These are phyloP conservation scores for Galbula dea DNA, from an alignment of 2,113 vertebrate species.

Conservation along the genomic window DNA sequence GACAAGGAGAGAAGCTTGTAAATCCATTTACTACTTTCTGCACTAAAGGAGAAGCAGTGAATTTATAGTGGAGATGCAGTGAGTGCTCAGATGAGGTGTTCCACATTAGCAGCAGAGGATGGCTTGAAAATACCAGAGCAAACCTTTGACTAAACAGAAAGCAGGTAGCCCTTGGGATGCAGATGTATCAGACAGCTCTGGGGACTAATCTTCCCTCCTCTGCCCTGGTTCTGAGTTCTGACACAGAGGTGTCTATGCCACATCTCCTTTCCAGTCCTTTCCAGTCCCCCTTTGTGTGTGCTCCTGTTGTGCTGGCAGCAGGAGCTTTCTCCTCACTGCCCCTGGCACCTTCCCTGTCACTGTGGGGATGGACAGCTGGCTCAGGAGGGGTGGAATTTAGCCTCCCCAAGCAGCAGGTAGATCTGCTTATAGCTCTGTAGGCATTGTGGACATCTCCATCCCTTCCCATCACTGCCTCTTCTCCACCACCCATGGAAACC, in stretches of 20 bases:
- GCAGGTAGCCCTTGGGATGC: neutral
- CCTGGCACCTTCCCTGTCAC: neutral
- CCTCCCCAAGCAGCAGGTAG: neutral
- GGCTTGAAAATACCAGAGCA: neutral
- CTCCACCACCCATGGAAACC: accelerated
- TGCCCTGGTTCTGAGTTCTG: neutral
- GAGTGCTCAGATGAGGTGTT: neutral
- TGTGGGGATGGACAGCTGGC: accelerated
- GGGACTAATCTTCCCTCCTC: neutral
- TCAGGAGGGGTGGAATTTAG: accelerated
- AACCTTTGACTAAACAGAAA: neutral
- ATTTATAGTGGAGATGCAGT: neutral
- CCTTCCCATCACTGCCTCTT: neutral
- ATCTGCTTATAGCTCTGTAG: neutral
- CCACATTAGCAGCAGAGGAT: neutral
- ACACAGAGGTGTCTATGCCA: neutral
- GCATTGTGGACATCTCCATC: accelerated
- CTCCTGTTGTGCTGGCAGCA: neutral
- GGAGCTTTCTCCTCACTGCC: accelerated
- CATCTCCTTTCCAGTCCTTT: accelerated
- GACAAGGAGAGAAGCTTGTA: neutral
- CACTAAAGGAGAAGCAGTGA: neutral
- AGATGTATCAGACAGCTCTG: accelerated
- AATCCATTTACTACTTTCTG: neutral
- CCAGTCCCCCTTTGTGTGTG: neutral